Base-by-base conservation (phyloP, 2,888 invertebrate genomes). In the Drosophila melanosoma region DNA sequence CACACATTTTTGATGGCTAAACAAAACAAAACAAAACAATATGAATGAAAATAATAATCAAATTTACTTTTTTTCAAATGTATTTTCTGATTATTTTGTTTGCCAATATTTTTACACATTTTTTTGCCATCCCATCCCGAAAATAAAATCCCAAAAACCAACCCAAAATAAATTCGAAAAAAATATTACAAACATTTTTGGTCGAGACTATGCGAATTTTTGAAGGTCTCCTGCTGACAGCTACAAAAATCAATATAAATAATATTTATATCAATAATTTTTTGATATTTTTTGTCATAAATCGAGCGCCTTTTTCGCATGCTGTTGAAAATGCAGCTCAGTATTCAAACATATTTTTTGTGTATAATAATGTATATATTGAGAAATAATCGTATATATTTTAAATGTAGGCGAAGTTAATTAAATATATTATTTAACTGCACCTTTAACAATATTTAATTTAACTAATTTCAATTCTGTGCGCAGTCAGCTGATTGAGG, bases 191-290 rank as follows among this genome's bases (percentile, higher is more conserved):
- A 67, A 4, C 26, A 23, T 35, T 82, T 88, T 88, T 89, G 86
- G 86, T 64, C 82, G 87, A 87, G 89, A 89, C 89, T 89, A 90
- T 74, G 48, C 40, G n/a, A 59, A 61, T 64, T 87, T 89, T 89
- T 89, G 89, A 90, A 89, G 74, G 90, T 89, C 89, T 89, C 85
- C 69, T 66, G 74, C 70, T 64, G 61, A 59, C 51, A 69, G 69
- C 69, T 51, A 62, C 38, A 33, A 38, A 49, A 42, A n/a, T 45
- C 36, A 33, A 38, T 17, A 38, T 3, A 8, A 8, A 8, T 11
- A 33, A 2, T 23, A 3, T 45, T 40, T 20, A 56, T 17, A 59
- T 23, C 3, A 26, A 56, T 26, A 48, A 54, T 49, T 70, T 76
- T 72, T 77, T 56, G 60, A 64, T 64, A 38, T 36, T 59, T 70